Conservation (phyloP, 35 echinoderm and acorn worm genomes). For the Amphiura filiformis region DNA sequence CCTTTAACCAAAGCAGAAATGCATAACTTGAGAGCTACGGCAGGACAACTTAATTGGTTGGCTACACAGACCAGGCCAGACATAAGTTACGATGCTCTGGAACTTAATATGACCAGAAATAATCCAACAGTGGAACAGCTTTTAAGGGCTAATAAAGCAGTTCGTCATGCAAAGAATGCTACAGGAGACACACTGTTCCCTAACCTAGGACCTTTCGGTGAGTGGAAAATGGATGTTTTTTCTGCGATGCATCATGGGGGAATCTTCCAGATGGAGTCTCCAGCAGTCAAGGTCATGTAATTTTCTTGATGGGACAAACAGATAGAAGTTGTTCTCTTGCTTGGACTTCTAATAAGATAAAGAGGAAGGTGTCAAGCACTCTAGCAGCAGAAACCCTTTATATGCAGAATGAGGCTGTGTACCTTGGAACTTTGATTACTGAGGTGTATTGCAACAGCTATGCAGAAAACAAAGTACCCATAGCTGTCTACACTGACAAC, state of each 20-base stretch:
- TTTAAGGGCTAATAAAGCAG: slow-evolving; percentile 30
- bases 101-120: slow-evolving; percentile 48
- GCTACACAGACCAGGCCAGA: slow-evolving; percentile 37
- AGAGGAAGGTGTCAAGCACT: background rate
- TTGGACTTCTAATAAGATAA: slow-evolving; percentile 1
- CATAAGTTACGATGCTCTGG: slow-evolving; percentile 49
- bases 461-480: background rate
- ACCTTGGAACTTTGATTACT: background rate
- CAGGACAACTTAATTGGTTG: slow-evolving; percentile 32
- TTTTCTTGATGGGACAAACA: background rate
- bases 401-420: background rate
- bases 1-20: slow-evolving; percentile 30
- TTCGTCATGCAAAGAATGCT: background rate
- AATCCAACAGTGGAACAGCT: slow-evolving; percentile 34
- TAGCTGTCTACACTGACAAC: slow-evolving; percentile 2
- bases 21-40: slow-evolving; percentile 27
- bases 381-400: background rate
- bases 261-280: background rate
- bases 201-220: slow-evolving; percentile 11
- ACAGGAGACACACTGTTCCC: slow-evolving; percentile 3
- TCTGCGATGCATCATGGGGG: slow-evolving; percentile 6
- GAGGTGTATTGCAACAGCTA: background rate
- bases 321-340: background rate
- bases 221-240: slow-evolving; percentile 24
- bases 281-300: background rate